Evolutionary conservation across 2,113 vertebrate genomes (phyloP).

Genomic region (Microcebus tavaratra): DNA sequence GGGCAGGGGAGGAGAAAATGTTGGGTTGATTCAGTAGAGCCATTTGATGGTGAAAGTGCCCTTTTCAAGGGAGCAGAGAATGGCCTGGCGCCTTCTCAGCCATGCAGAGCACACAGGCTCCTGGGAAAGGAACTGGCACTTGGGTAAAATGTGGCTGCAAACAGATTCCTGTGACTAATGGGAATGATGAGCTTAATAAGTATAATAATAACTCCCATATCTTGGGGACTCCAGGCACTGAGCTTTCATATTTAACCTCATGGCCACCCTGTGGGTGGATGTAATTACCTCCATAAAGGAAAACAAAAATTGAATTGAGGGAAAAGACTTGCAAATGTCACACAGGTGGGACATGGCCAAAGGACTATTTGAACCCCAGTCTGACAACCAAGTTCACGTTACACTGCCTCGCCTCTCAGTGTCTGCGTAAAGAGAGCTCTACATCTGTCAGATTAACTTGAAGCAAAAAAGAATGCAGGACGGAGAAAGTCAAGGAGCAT

Average conservation of each 20-base stretch:
- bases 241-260: background rate
- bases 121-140: slow-evolving; percentile 50
- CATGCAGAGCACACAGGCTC: slow-evolving; percentile 22
- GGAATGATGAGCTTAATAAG: background rate
- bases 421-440: background rate
- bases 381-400: background rate
- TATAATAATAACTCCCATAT: background rate
- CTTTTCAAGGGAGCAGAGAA: slow-evolving; percentile 40
- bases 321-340: background rate
- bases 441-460: background rate
- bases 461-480: background rate
- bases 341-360: background rate
- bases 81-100: background rate
- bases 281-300: background rate
- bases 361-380: background rate
- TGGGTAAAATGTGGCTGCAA: slow-evolving; percentile 46
- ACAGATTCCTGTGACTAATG: slow-evolving; percentile 8
- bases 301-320: background rate
- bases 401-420: background rate
- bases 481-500: background rate
- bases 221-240: background rate
- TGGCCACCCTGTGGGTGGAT: background rate
- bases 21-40: slow-evolving; percentile 37
- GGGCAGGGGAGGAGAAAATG: background rate
- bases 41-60: slow-evolving; percentile 65